A percentile compares a stretch with the other conserved stretches of the same genome.
Conservation (phyloP, 2,113 vertebrate species). For the Trochalopteron elliotii region DNA sequence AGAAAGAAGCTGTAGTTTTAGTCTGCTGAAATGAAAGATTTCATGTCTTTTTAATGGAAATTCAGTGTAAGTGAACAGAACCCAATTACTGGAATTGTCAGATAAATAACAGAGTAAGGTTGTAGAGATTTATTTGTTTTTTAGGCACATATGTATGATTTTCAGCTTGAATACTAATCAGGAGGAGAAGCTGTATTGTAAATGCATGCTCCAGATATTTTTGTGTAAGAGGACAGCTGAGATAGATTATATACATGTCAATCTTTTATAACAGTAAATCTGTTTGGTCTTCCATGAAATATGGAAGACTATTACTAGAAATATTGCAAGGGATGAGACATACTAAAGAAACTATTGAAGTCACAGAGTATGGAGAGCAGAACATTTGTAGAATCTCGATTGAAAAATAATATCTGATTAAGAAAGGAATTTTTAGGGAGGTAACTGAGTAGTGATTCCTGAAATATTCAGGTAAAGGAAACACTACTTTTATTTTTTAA, state of each 20-base stretch:
- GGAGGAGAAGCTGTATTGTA: background rate
- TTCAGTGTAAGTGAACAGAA: background rate
- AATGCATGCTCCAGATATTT: constrained; percentile 5
- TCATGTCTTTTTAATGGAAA: background rate
- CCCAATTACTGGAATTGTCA: constrained; percentile 23
- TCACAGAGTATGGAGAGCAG: background rate
- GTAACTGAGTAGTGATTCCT: background rate
- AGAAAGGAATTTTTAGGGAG: background rate
- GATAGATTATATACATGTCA: background rate
- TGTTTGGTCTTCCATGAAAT: constrained; percentile 32
- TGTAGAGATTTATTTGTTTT: constrained; percentile 14
- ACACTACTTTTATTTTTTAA: background rate
- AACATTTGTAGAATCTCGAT: background rate
- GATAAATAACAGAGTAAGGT: background rate
- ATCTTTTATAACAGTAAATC: background rate
- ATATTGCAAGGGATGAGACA: background rate
- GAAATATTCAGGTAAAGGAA: background rate
- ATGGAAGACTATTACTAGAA: background rate
- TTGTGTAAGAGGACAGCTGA: constrained; percentile 9
- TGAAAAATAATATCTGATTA: background rate
- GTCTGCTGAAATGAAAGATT: background rate
- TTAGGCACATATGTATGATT: background rate
- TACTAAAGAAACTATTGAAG: background rate
- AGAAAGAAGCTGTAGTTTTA: background rate
- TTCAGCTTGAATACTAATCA: background rate